A percentile compares a stretch with the other conserved stretches of the same genome.
phyloP scores from a whole-genome alignment of 2,888 invertebrate genomes.

The Cheilosia scutellata region DNA sequence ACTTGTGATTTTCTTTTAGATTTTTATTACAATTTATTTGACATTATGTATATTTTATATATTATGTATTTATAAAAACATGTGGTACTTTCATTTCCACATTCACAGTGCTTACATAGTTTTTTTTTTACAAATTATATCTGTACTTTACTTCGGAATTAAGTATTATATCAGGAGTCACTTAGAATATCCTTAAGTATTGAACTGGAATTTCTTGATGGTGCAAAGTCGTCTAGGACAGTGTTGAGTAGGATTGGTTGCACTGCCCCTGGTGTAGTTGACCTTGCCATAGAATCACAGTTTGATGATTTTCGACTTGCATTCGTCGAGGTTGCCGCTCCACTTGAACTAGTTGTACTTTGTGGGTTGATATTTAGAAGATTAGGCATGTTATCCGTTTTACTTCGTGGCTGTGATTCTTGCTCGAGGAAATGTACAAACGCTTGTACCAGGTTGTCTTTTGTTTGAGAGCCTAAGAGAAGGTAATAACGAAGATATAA shows the following conservation, averaged over 20 bases:
- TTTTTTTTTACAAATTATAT: constrained; percentile 34
- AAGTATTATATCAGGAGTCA: constrained; percentile 81
- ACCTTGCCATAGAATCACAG: constrained; percentile 59
- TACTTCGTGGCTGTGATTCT: constrained; percentile 82
- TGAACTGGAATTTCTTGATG: constrained; percentile 84
- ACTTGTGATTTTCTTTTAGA: neutral
- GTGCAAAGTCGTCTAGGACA: constrained; percentile 81
- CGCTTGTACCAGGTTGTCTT: constrained; percentile 83
- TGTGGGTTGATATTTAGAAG: constrained; percentile 79
- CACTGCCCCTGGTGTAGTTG: constrained; percentile 58
- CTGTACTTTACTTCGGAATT: constrained; percentile 40
- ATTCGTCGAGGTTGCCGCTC: constrained; percentile 26
- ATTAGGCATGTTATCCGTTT: constrained; percentile 80
- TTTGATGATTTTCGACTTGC: constrained; percentile 62
- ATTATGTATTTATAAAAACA: constrained; percentile 60
- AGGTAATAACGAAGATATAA: neutral
- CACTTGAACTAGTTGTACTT: constrained; percentile 51
- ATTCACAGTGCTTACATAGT: constrained; percentile 60
- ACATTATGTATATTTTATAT: constrained; percentile 8
- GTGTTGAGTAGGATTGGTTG: constrained; percentile 81
- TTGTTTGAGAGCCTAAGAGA: constrained; percentile 77
- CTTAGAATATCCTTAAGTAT: constrained; percentile 84
- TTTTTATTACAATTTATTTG: constrained; percentile 55
- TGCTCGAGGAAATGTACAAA: constrained; percentile 84
- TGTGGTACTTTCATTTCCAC: constrained; percentile 44